These are phyloP conservation scores for Meiosimyza decipiens DNA, from an alignment of 2,888 invertebrate species.

Conservation along the genomic window DNA sequence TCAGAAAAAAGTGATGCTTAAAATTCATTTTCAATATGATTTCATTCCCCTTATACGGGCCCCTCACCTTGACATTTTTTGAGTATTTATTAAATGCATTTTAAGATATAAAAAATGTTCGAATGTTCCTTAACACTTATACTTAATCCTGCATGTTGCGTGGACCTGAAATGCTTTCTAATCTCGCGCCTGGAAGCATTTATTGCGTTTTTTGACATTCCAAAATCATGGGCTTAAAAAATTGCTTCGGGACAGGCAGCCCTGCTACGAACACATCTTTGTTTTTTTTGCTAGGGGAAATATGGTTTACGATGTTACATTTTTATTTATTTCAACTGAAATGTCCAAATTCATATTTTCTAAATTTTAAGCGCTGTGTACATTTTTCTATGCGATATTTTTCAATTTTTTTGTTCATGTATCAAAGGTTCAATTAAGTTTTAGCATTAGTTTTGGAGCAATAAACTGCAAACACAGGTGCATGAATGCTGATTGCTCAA, in stretches of 20 bases:
- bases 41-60: too few relatives aligned
- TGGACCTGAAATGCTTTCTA: too few relatives aligned
- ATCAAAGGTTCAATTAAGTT: constrained; percentile 8
- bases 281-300: neutral
- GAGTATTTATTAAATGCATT: too few relatives aligned
- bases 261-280: neutral
- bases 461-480: constrained; percentile 28
- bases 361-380: neutral
- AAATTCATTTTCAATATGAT: too few relatives aligned
- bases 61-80: too few relatives aligned
- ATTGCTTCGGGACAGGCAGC: neutral
- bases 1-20: too few relatives aligned
- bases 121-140: too few relatives aligned
- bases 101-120: too few relatives aligned
- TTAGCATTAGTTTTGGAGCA: constrained; percentile 15
- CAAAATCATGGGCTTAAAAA: neutral
- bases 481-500: constrained; percentile 28
- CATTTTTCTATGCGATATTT: constrained; percentile 4
- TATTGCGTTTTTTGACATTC: too few relatives aligned
- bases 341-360: neutral
- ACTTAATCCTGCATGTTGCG: too few relatives aligned
- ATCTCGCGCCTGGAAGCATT: too few relatives aligned
- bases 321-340: neutral
- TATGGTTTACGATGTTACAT: neutral
- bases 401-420: neutral